phyloP scores from a whole-genome alignment of 2,797 vertebrate species.

The Astyanax mexicanus region DNA sequence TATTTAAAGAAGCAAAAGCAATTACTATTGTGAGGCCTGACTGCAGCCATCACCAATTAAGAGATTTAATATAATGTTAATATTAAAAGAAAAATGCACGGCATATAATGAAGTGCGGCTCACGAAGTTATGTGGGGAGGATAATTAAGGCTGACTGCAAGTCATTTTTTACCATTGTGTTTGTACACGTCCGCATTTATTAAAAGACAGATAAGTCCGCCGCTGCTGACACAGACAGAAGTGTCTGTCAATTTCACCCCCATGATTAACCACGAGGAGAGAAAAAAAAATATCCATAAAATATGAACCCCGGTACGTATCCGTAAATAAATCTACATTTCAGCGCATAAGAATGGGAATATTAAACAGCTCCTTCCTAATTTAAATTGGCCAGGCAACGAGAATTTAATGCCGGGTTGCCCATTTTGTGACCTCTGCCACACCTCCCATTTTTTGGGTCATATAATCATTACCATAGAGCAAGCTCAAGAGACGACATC shows the following conservation, averaged over 20 bases:
- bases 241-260: constrained; percentile 74
- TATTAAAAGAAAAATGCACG: constrained; percentile 54
- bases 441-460: constrained; percentile 94
- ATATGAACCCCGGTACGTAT: constrained; percentile 56
- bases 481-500: constrained; percentile 97
- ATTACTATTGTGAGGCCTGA: constrained; percentile 57
- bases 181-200: constrained; percentile 52
- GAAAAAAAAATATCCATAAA: constrained; percentile 44
- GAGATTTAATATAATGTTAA: constrained; percentile 60
- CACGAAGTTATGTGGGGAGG: constrained; percentile 32
- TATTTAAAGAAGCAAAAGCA: constrained; percentile 64
- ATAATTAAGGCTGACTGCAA: constrained; percentile 57
- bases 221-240: constrained; percentile 74
- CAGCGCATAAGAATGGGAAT: constrained; percentile 97
- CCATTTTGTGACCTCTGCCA: constrained; percentile 97
- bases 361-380: constrained; percentile 95
- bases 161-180: constrained; percentile 55
- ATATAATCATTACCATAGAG: constrained; percentile 99
- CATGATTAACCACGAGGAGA: constrained; percentile 67
- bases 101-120: constrained; percentile 45
- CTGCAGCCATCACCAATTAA: constrained; percentile 59
- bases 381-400: constrained; percentile 97
- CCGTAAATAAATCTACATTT: constrained; percentile 88
- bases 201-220: constrained; percentile 50
- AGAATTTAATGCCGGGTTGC: constrained; percentile 94